These are phyloP conservation scores for Chalcis sispes DNA, from an alignment of 2,888 invertebrate genomes.

Conservation along the genomic window DNA sequence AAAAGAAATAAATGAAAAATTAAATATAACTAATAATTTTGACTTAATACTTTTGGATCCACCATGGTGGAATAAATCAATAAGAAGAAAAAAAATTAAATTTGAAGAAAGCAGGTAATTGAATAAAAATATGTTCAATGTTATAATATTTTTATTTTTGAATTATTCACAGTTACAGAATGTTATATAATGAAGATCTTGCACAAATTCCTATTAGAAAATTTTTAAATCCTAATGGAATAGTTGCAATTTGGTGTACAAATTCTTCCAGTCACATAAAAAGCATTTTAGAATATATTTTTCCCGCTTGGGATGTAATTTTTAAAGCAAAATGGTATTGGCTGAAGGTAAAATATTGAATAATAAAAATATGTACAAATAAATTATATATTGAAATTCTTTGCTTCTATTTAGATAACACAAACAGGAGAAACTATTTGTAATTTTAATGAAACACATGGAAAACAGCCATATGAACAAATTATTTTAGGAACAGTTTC, in stretches of 20 bases:
- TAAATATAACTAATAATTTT: slow-evolving; percentile 79
- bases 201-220: slow-evolving; percentile 83
- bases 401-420: slow-evolving; percentile 79
- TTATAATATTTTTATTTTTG: slow-evolving; percentile 26
- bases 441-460: slow-evolving; percentile 80
- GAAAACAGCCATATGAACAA: slow-evolving; percentile 93
- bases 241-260: slow-evolving; percentile 95
- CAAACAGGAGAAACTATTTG: slow-evolving; percentile 83
- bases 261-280: slow-evolving; percentile 86
- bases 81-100: slow-evolving; percentile 85
- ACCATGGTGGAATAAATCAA: slow-evolving; percentile 97
- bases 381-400: slow-evolving; percentile 14
- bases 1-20: slow-evolving; percentile 78
- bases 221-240: slow-evolving; percentile 80
- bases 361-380: neutral
- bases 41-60: slow-evolving; percentile 94
- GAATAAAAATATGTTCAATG: slow-evolving; percentile 28
- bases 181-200: slow-evolving; percentile 88
- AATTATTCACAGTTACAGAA: slow-evolving; percentile 81
- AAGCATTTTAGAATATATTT: slow-evolving; percentile 83
- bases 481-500: slow-evolving; percentile 81
- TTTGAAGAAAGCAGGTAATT: slow-evolving; percentile 80
- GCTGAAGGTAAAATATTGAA: slow-evolving; percentile 85
- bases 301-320: slow-evolving; percentile 87
- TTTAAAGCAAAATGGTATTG: slow-evolving; percentile 89